Percentiles rank a stretch among this genome's conserved stretches.
These are phyloP conservation scores for Scaptomyza montana DNA, from an alignment of 1,140 invertebrate genomes.

Conservation along the genomic window DNA sequence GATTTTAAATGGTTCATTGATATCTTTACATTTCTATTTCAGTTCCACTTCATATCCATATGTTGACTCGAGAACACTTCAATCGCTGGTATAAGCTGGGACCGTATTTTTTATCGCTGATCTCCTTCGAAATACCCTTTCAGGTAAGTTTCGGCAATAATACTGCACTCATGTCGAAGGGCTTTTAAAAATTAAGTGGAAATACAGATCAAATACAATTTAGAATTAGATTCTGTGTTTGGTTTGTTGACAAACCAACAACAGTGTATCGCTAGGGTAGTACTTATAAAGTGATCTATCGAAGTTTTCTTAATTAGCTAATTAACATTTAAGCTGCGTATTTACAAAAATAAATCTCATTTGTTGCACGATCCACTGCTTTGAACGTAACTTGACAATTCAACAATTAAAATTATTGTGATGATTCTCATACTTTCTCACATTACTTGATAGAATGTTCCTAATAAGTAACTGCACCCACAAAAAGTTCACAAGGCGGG, in stretches of 20 bases:
- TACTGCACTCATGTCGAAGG: no score
- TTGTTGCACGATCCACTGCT: not conserved
- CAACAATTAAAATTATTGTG: not conserved
- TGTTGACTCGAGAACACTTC: slow-evolving; percentile 94
- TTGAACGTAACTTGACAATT: not conserved
- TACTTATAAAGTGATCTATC: not conserved
- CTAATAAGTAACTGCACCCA: not conserved
- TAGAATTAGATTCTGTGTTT: not conserved
- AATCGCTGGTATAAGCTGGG: slow-evolving; percentile 97
- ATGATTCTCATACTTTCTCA: not conserved
- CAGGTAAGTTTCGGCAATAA: slow-evolving; percentile 87
- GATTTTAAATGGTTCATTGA: not conserved
- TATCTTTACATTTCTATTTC: slow-evolving; percentile 21
- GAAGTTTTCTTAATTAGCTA: not conserved
- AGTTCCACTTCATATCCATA: slow-evolving; percentile 94
- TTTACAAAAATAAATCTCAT: not conserved
- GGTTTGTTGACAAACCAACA: no score
- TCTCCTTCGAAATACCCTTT: slow-evolving; percentile 96
- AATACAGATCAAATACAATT: no score
- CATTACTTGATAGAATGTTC: not conserved
- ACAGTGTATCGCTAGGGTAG: no score
- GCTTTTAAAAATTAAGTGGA: no score
- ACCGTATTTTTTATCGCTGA: slow-evolving; percentile 94
- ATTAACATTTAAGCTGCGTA: not conserved
- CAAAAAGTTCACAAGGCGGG: no score